phyloP scores from a whole-genome alignment of 1,140 invertebrate species.

The Rhagoletis pomonella region DNA sequence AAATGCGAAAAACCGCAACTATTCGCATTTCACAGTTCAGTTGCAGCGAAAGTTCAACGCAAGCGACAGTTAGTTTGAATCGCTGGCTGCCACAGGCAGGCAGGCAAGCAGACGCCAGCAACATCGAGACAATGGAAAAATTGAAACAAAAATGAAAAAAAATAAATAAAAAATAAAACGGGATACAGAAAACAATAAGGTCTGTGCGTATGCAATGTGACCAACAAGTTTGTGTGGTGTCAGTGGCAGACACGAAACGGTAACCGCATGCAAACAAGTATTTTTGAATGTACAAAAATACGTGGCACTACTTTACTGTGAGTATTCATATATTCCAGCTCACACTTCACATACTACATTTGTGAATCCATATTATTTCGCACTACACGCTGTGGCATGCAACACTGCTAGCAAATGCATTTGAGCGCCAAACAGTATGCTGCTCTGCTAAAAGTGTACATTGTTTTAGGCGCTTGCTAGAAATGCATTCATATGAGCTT shows the following conservation, averaged over 20 bases:
- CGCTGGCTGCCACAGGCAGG: neutral
- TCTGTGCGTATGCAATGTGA: neutral
- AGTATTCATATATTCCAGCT: too few species aligned
- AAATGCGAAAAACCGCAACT: slow-evolving; percentile 42
- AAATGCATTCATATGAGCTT: neutral
- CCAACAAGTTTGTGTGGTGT: slow-evolving; percentile 7
- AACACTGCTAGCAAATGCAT: too few species aligned
- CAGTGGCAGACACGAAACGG: neutral
- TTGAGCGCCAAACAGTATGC: neutral
- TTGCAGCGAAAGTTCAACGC: slow-evolving; percentile 43
- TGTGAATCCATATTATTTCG: neutral
- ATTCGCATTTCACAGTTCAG: slow-evolving; percentile 47
- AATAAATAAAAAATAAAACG: too few species aligned
- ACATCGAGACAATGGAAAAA: neutral
- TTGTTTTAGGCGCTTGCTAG: neutral
- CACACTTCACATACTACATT: too few species aligned
- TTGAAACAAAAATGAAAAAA: neutral
- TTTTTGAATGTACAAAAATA: neutral
- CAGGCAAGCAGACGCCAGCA: neutral
- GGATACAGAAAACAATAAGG: neutral
- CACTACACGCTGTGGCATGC: neutral
- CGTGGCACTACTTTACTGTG: too few species aligned
- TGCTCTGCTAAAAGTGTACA: neutral
- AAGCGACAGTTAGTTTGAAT: neutral
- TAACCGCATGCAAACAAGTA: slow-evolving; percentile 6